phyloP scores from a whole-genome alignment of 2,113 vertebrate genomes.

The Myodes glareolus region DNA sequence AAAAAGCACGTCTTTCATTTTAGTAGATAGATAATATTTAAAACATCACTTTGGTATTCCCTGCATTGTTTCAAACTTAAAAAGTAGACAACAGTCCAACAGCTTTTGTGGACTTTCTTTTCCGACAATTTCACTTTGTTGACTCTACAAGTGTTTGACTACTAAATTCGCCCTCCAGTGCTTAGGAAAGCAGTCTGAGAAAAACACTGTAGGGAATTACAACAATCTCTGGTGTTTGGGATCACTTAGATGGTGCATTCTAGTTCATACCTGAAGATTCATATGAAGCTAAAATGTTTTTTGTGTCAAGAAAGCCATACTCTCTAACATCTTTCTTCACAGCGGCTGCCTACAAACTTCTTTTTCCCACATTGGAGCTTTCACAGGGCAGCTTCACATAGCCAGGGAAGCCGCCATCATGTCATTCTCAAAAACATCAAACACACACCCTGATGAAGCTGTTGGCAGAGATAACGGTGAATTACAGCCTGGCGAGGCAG shows the following conservation, averaged over 20 bases:
- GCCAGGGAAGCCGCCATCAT: constrained; percentile 45
- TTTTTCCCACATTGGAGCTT: constrained; percentile 62
- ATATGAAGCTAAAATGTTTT: constrained; percentile 61
- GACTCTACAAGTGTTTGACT: constrained; percentile 1
- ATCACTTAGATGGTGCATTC: constrained; percentile 7
- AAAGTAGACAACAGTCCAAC: background rate
- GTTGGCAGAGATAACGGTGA: constrained; percentile 80
- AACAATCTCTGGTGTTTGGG: constrained; percentile 47
- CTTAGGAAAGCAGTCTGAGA: constrained; percentile 10
- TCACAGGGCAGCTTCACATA: constrained; percentile 60
- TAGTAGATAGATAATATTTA: background rate
- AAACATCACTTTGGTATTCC: background rate
- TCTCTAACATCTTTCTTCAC: background rate
- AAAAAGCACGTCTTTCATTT: background rate
- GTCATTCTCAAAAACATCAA: constrained; percentile 77
- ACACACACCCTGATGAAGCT: constrained; percentile 73
- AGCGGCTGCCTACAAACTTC: constrained; percentile 61
- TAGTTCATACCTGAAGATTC: constrained; percentile 17
- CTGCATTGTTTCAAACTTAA: background rate
- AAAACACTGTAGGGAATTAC: constrained; percentile 1
- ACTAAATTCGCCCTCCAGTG: constrained; percentile 48
- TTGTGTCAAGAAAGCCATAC: constrained; percentile 53
- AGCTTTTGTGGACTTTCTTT: background rate
- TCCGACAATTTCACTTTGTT: constrained; percentile 31
- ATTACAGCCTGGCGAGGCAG: constrained; percentile 73